These are phyloP conservation scores for Cyclura pinguis DNA, from an alignment of 2,797 vertebrate species.

Conservation along the genomic window DNA sequence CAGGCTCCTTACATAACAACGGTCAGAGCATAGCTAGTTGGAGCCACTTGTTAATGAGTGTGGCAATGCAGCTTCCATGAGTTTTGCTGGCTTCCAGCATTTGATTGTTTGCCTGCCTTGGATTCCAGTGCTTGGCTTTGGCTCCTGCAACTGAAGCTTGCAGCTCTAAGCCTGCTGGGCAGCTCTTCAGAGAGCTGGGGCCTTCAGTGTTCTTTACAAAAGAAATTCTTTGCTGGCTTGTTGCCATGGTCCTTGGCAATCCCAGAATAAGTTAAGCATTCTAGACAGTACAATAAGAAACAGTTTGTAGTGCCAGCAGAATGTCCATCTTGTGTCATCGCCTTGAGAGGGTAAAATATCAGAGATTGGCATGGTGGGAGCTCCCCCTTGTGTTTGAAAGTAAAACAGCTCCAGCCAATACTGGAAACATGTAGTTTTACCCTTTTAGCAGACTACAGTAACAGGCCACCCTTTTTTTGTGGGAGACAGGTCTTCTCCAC, in stretches of 20 bases:
- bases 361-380: slow-evolving; percentile 19
- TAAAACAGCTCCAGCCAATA: neutral
- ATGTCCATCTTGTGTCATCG: slow-evolving; percentile 11
- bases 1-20: neutral
- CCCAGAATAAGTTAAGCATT: neutral
- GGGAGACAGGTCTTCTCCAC: neutral
- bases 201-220: neutral
- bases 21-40: neutral
- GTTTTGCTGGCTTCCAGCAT: neutral
- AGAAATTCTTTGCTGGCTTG: neutral
- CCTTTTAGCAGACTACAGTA: neutral
- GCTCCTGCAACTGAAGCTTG: neutral
- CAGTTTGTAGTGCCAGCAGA: neutral
- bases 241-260: neutral
- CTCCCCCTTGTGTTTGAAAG: slow-evolving; percentile 27
- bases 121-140: neutral
- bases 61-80: neutral
- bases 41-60: neutral
- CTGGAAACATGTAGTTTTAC: neutral
- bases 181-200: neutral
- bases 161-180: neutral
- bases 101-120: neutral
- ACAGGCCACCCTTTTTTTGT: neutral
- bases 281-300: neutral
- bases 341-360: neutral